Percentiles rank a stretch among this genome's conserved stretches.
These are phyloP conservation scores for Melieria picta DNA, from an alignment of 2,888 invertebrate genomes.

Conservation along the genomic window DNA sequence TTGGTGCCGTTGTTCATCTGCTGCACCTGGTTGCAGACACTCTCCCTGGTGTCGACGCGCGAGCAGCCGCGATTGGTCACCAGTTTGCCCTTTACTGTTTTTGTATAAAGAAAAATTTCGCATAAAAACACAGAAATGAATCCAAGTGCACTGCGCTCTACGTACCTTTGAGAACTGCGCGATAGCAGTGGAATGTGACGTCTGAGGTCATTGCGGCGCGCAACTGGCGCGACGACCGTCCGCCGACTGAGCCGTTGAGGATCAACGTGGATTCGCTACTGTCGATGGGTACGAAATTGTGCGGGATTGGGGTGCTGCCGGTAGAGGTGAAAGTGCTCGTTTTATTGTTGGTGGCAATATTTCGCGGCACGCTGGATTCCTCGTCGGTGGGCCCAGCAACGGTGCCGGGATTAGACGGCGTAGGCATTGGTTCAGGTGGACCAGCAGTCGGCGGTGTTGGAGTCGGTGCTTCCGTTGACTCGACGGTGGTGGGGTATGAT, in stretches of 20 bases:
- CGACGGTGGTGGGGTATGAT: slow-evolving; percentile 21
- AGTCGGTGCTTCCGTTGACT: slow-evolving; percentile 31
- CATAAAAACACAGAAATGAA: neutral
- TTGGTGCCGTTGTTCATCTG: slow-evolving; percentile 35
- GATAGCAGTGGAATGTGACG: slow-evolving; percentile 56
- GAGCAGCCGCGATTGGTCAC: slow-evolving; percentile 57
- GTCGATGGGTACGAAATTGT: neutral
- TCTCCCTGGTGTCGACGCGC: slow-evolving; percentile 49
- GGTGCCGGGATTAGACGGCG: slow-evolving; percentile 46
- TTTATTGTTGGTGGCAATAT: neutral
- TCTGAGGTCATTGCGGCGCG: slow-evolving; percentile 32
- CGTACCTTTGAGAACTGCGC: slow-evolving; percentile 51
- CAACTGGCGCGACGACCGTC: slow-evolving; percentile 45
- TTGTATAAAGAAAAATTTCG: slow-evolving; percentile 9
- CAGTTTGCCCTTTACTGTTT: slow-evolving; percentile 47
- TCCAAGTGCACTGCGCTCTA: slow-evolving; percentile 11
- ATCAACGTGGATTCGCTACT: neutral
- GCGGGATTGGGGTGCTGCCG: slow-evolving; percentile 28
- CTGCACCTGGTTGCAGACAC: slow-evolving; percentile 51
- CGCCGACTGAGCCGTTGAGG: neutral
- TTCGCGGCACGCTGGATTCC: slow-evolving; percentile 13
- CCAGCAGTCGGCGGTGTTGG: slow-evolving; percentile 35
- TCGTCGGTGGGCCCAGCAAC: slow-evolving; percentile 17
- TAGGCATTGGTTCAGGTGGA: slow-evolving; percentile 48
- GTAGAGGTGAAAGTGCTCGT: slow-evolving; percentile 15